These are phyloP conservation scores for Cephalopterus ornatus DNA, from an alignment of 2,113 vertebrate species.

Conservation along the genomic window DNA sequence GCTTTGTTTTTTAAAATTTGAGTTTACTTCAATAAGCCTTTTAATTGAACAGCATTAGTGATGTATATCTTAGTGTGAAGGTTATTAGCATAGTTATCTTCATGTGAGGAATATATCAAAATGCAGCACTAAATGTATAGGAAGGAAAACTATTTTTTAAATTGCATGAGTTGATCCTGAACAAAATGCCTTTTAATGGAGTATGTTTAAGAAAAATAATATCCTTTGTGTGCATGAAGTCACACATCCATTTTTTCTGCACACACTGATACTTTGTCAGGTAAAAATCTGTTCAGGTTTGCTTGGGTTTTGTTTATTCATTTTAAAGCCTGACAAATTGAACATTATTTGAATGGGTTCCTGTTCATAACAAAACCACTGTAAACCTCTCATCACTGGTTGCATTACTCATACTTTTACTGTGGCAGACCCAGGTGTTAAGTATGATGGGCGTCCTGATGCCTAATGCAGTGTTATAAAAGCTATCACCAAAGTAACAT, in stretches of 20 bases:
- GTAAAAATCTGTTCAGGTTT: background rate
- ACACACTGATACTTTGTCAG: background rate
- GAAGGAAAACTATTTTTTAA: background rate
- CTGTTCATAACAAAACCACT: background rate
- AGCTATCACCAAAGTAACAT: background rate
- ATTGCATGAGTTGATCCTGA: background rate
- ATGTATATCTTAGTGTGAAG: background rate
- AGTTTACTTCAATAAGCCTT: background rate
- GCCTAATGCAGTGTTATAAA: background rate
- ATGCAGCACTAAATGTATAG: background rate
- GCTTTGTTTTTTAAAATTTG: background rate
- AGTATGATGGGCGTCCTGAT: background rate
- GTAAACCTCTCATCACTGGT: background rate
- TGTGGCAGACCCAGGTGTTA: background rate
- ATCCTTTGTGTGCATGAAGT: background rate
- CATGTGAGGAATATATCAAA: background rate
- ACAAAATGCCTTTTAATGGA: background rate
- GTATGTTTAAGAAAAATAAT: background rate
- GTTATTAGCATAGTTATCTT: background rate
- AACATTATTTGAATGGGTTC: background rate
- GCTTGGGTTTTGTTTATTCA: background rate
- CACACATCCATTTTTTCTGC: background rate
- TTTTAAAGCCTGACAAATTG: background rate
- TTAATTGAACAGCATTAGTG: background rate
- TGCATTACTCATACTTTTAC: background rate